These are phyloP conservation scores for Plecotus auritus DNA, from an alignment of 2,113 vertebrate species.

Conservation along the genomic window DNA sequence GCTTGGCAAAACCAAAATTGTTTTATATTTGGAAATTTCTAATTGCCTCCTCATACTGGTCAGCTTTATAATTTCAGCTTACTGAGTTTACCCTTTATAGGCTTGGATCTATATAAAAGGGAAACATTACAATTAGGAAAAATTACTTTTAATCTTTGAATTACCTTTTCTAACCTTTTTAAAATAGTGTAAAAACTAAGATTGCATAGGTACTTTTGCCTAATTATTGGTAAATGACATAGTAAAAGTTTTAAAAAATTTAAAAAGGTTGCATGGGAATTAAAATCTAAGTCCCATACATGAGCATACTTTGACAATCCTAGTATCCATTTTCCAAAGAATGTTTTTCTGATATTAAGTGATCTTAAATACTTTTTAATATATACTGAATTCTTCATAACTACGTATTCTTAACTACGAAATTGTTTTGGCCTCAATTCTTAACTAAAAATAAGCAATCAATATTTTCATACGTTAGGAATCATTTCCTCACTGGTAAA, in stretches of 20 bases:
- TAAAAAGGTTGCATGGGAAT: background rate
- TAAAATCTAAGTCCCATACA: background rate
- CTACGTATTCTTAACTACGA: conserved; percentile 23
- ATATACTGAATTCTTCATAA: conserved; percentile 10
- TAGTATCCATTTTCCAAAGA: conserved; percentile 47
- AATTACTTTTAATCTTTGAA: conserved; percentile 23
- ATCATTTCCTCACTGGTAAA: conserved; percentile 36
- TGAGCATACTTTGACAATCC: background rate
- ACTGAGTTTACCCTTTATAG: conserved; percentile 67
- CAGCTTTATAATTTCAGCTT: conserved; percentile 14
- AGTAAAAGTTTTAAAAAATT: background rate
- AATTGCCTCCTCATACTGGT: conserved; percentile 58
- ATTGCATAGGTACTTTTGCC: conserved; percentile 12
- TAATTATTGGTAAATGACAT: conserved; percentile 10
- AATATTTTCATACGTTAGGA: conserved; percentile 41
- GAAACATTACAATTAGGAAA: conserved; percentile 29
- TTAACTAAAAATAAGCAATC: conserved; percentile 46
- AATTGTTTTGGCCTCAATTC: conserved; percentile 27
- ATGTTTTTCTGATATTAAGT: conserved; percentile 24
- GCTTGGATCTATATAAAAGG: background rate
- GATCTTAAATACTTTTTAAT: conserved; percentile 12
- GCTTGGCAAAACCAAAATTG: conserved; percentile 42
- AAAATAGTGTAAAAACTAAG: background rate
- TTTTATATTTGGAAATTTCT: conserved; percentile 42
- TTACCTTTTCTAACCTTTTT: conserved; percentile 33